These are phyloP conservation scores for Toxotes jaculatrix DNA, from an alignment of 2,113 vertebrate genomes.

Conservation along the genomic window DNA sequence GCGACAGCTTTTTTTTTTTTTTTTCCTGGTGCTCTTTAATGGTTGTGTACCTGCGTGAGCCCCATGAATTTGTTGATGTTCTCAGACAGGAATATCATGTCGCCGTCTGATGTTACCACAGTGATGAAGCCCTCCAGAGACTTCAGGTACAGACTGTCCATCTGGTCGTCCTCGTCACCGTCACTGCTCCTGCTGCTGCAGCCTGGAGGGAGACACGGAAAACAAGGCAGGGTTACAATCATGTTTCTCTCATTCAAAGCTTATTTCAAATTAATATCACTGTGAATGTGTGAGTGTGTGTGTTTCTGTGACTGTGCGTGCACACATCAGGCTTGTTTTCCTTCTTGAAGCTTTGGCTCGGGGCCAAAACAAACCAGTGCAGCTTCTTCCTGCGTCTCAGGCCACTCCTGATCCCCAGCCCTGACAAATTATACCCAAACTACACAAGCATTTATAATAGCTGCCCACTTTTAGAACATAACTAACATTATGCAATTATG, in stretches of 20 bases:
- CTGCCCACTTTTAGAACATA: neutral
- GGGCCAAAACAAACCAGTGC: constrained; percentile 78
- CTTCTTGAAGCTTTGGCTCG: constrained; percentile 59
- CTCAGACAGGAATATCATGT: constrained; percentile 98
- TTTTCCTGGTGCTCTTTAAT: too few relatives aligned
- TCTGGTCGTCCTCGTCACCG: constrained; percentile 65
- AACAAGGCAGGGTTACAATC: constrained; percentile 7
- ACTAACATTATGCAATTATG: constrained; percentile 14
- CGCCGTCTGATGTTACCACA: constrained; percentile 97
- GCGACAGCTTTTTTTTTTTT: too few relatives aligned
- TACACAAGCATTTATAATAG: neutral
- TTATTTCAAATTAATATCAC: neutral
- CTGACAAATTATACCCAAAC: constrained; percentile 17
- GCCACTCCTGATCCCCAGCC: constrained; percentile 44
- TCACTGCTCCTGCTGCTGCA: constrained; percentile 31
- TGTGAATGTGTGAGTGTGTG: constrained; percentile 30
- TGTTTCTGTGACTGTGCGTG: constrained; percentile 22
- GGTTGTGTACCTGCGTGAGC: constrained; percentile 90
- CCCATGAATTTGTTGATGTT: constrained; percentile 99
- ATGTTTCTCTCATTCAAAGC: neutral
- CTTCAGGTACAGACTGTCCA: constrained; percentile 91
- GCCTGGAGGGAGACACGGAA: constrained; percentile 40
- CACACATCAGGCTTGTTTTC: constrained; percentile 59
- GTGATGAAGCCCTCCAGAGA: constrained; percentile 97
- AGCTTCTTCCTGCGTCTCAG: constrained; percentile 77